phyloP scores from a whole-genome alignment of 2,113 vertebrate species.

The Erpornis zantholeuca region DNA sequence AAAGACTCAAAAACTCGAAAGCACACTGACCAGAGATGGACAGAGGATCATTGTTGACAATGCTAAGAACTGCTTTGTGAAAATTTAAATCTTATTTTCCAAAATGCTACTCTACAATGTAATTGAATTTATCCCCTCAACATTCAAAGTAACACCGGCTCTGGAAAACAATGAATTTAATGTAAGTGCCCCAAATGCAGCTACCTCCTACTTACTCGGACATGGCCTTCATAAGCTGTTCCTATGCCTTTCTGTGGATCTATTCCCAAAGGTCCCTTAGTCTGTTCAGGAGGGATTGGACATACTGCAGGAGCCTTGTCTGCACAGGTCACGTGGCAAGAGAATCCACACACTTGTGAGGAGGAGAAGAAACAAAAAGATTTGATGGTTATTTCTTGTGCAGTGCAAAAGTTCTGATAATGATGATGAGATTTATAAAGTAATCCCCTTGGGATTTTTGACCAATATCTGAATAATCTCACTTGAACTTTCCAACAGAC shows the following conservation, averaged over 20 bases:
- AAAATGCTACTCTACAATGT: background rate
- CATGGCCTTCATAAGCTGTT: slow-evolving; percentile 93
- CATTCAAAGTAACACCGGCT: background rate
- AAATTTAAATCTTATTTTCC: background rate
- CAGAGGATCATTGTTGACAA: background rate
- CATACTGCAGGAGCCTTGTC: slow-evolving; percentile 95
- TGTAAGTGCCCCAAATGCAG: background rate
- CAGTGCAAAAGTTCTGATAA: background rate
- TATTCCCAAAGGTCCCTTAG: slow-evolving; percentile 93
- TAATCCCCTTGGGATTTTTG: background rate
- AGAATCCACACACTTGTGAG: slow-evolving; percentile 91
- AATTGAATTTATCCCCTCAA: background rate
- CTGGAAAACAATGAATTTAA: background rate
- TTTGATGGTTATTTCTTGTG: background rate
- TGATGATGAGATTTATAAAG: background rate
- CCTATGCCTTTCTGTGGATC: slow-evolving; percentile 95
- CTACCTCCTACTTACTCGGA: slow-evolving; percentile 82
- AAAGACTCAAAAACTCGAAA: background rate
- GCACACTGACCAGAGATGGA: background rate
- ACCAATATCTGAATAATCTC: background rate
- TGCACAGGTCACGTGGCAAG: slow-evolving; percentile 96
- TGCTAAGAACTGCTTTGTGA: background rate
- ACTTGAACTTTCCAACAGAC: background rate
- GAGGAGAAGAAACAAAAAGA: background rate
- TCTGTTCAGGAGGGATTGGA: slow-evolving; percentile 94